Conservation (phyloP, 2,113 vertebrate species). For the Sinocyclocheilus anophthalmus region DNA sequence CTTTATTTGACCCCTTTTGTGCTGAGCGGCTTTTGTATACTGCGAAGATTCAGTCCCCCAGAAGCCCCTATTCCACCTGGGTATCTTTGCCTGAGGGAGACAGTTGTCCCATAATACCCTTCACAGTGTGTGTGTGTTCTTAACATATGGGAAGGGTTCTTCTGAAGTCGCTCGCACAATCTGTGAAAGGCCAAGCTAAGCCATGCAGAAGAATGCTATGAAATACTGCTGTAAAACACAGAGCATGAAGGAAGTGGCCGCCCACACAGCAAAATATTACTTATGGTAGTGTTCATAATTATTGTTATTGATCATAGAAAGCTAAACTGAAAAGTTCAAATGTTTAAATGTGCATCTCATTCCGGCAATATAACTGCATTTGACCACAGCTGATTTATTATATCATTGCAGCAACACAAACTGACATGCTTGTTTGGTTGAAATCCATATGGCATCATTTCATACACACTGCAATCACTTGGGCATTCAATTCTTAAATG, state of each 20-base stretch:
- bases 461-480: not conserved
- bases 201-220: not conserved
- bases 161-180: conserved; percentile 32
- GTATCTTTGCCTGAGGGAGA: conserved; percentile 66
- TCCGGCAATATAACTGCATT: not conserved
- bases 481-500: not conserved
- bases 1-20: conserved; percentile 50
- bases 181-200: conserved; percentile 11
- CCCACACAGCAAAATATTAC: not conserved
- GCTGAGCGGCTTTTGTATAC: conserved; percentile 16
- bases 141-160: not conserved
- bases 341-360: not conserved
- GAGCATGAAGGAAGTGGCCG: not conserved
- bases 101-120: conserved; percentile 64
- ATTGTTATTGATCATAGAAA: not conserved
- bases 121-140: conserved; percentile 43
- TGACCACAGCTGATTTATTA: not conserved
- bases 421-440: not conserved
- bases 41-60: conserved; percentile 62
- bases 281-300: not conserved
- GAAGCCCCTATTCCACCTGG: conserved; percentile 66
- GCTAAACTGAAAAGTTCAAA: not conserved
- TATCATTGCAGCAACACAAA: not conserved
- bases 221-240: not conserved
- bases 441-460: not conserved